Conservation (phyloP, 1,140 invertebrate genomes). For the Drosophila prosaltans region DNA sequence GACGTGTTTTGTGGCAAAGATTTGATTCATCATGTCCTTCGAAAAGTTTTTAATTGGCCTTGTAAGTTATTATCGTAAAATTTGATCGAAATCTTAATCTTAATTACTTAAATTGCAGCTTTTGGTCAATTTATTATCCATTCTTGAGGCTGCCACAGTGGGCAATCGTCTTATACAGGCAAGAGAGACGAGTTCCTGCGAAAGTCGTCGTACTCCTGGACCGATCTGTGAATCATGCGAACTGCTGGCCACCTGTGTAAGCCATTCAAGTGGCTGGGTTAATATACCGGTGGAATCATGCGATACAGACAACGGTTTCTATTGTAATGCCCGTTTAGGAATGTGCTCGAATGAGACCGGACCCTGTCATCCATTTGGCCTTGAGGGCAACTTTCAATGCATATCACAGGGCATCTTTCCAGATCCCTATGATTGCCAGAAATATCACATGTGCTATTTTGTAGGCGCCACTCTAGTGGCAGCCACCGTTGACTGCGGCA, state of each 20-base stretch:
- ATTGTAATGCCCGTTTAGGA: slow-evolving; percentile 70
- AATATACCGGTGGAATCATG: slow-evolving; percentile 80
- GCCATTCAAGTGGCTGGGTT: slow-evolving; percentile 75
- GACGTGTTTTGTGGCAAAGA: slow-evolving; percentile 29
- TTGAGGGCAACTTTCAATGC: slow-evolving; percentile 77
- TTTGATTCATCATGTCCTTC: slow-evolving; percentile 46
- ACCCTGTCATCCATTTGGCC: slow-evolving; percentile 78
- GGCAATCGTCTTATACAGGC: slow-evolving; percentile 58
- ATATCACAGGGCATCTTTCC: slow-evolving; percentile 82
- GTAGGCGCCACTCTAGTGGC: slow-evolving; percentile 69
- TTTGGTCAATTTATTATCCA: slow-evolving; percentile 38
- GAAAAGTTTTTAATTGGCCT: slow-evolving; percentile 40
- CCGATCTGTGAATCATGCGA: slow-evolving; percentile 80
- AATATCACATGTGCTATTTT: slow-evolving; percentile 82
- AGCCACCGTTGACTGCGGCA: slow-evolving; percentile 73
- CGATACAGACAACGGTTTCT: slow-evolving; percentile 73
- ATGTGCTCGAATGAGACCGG: slow-evolving; percentile 74
- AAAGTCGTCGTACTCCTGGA: slow-evolving; percentile 64
- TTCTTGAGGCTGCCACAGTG: slow-evolving; percentile 36
- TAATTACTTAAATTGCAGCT: slow-evolving; percentile 21
- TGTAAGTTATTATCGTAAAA: slow-evolving; percentile 27
- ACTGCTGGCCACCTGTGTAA: slow-evolving; percentile 74
- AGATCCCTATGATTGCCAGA: slow-evolving; percentile 82
- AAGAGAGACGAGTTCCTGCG: slow-evolving; percentile 71
- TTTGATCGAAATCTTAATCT: neutral